phyloP scores from a whole-genome alignment of 2,113 vertebrate species.

The Axis porcinus region DNA sequence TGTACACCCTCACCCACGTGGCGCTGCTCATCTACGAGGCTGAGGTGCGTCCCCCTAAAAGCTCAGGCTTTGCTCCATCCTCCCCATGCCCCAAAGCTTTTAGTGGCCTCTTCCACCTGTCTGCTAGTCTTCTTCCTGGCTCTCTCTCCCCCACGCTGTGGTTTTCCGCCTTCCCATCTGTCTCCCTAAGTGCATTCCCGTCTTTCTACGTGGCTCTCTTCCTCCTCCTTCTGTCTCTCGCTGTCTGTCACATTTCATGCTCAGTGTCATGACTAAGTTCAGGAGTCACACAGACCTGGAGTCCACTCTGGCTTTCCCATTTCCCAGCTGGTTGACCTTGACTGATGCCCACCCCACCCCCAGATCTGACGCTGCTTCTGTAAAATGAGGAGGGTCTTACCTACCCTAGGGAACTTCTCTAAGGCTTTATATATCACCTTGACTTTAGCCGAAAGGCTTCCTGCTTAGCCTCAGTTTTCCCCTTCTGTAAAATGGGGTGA shows the following conservation, averaged over 20 bases:
- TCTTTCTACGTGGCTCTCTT: background rate
- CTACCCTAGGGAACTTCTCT: background rate
- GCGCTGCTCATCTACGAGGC: conserved; percentile 94
- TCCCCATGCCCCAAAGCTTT: background rate
- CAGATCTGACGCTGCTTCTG: background rate
- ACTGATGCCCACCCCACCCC: background rate
- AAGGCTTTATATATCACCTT: background rate
- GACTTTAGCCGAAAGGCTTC: background rate
- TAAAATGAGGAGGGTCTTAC: background rate
- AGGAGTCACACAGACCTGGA: background rate
- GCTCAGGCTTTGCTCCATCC: background rate
- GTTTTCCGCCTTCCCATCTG: background rate
- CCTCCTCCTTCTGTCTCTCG: background rate
- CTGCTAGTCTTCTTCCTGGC: background rate
- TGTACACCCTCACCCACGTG: conserved; percentile 93
- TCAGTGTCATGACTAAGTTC: background rate
- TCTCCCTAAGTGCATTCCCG: background rate
- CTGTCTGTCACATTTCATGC: conserved; percentile 38
- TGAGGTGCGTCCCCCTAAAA: conserved; percentile 77
- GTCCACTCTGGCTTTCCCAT: background rate
- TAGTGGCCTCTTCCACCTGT: background rate
- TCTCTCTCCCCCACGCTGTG: background rate
- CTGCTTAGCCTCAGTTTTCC: background rate
- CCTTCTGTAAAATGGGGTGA: background rate
- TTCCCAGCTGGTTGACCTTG: background rate